Base-by-base conservation (phyloP, 2,113 vertebrate species). In the Laticauda colubrina region DNA sequence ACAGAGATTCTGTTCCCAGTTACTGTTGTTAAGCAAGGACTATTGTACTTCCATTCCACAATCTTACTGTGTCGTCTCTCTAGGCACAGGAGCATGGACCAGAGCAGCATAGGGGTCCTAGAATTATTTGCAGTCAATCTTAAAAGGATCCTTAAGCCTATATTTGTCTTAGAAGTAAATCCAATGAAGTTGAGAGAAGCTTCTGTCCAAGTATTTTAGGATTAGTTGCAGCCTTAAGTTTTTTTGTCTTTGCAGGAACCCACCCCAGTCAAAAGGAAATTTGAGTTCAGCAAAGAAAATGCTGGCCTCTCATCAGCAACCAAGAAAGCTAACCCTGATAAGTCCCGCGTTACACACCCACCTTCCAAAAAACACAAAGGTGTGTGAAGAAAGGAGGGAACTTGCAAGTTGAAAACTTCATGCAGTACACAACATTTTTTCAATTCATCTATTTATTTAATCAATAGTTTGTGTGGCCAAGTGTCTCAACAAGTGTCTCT, bases 251-350 rank as follows among this genome's bases (percentile, higher is more conserved):
- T 69, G 29, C 93, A 98, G 97, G 97, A 97, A 34, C 90, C 96
- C 1, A 90, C 97, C 59, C 97, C 98, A 29, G 97, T 96, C 48
- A 99, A 99, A 97, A 98, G 98, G 93, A 99, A 98, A 95, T 98
- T 98, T 97, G 98, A 99, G 96, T 98, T 99, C 94, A 98, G 94
- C 95, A 98, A 98, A 94, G 98, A 98, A 94, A 94, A 98, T 95
- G 2, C 94, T 94, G 96, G 97, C 97, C 56, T 91, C 92, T 3
- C 97, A 0, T 85, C 97, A 4, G 18, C 56, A 24, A 15, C 95
- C 0, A 98, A 97, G 95, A 98, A 97, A 95, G 90, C 93, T 0
- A 96, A 95, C 18, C 94, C 96, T 0, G 64, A 95, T 23, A 94
- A 95, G 24, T 97, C 39, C 95, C 98, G 94, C 5, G 87, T 91